Evolutionary conservation across 2,797 vertebrate species (phyloP).

Genomic region (Amazona ochrocephala): DNA sequence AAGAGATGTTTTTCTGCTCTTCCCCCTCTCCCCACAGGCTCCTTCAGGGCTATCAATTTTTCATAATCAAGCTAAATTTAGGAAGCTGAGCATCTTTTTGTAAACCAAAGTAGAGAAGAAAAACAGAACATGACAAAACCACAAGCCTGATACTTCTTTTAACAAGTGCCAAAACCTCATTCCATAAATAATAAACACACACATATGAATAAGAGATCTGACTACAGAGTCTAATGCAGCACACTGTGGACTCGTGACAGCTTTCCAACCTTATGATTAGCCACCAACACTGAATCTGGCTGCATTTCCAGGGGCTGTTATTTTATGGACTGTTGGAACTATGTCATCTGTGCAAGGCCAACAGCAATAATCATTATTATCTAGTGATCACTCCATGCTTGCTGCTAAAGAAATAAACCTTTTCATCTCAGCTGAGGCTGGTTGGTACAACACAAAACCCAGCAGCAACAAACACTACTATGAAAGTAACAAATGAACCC

Average conservation of each 20-base stretch:
- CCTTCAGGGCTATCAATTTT: constrained; percentile 50
- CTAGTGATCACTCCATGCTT: background rate
- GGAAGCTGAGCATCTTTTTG: constrained; percentile 33
- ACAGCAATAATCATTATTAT: background rate
- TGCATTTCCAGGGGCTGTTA: constrained; percentile 12
- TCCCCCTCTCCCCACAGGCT: background rate
- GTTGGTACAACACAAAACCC: background rate
- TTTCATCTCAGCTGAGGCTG: no score
- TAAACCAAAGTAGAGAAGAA: constrained; percentile 35
- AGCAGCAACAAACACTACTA: background rate
- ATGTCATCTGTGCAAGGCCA: background rate
- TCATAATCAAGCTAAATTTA: constrained; percentile 51
- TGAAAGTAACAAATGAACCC: background rate
- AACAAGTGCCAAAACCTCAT: constrained; percentile 48
- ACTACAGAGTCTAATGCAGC: background rate
- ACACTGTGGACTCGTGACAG: constrained; percentile 27
- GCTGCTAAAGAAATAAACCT: background rate
- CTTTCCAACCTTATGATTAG: constrained; percentile 41
- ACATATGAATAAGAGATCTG: constrained; percentile 24
- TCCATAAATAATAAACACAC: constrained; percentile 58
- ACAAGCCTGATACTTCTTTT: constrained; percentile 41
- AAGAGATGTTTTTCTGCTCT: background rate
- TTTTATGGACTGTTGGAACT: constrained; percentile 32
- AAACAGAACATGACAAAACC: constrained; percentile 50
- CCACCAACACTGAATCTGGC: constrained; percentile 52